phyloP scores from a whole-genome alignment of 2,113 vertebrate species.

The Hyperoodon ampullatus region DNA sequence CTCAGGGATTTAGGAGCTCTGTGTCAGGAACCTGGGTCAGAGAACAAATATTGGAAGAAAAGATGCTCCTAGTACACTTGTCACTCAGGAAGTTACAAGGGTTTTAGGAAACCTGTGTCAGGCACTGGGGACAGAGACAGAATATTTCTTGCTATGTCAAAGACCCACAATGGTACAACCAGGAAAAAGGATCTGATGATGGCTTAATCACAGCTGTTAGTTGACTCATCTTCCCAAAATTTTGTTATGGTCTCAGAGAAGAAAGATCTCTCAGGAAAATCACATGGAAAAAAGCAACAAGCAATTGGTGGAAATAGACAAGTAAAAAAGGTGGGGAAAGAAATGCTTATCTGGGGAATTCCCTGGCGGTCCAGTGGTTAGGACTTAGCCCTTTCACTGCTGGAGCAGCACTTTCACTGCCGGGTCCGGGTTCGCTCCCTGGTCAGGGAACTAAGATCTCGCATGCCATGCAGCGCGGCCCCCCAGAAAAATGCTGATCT shows the following conservation, averaged over 20 bases:
- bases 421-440: too few species aligned
- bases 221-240: not conserved
- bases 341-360: too few species aligned
- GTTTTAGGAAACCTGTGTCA: not conserved
- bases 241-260: not conserved
- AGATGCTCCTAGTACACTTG: too few species aligned
- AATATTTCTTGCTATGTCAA: not conserved
- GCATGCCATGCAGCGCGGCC: too few species aligned
- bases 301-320: not conserved
- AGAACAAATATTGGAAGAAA: not conserved
- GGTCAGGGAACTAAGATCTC: too few species aligned
- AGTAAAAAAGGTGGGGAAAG: not conserved
- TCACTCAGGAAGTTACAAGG: not conserved
- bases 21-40: not conserved
- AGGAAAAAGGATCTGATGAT: not conserved
- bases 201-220: not conserved
- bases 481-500: too few species aligned
- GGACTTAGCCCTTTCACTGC: too few species aligned
- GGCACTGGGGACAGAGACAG: not conserved
- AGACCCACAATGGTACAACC: not conserved
- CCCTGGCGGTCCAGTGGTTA: too few species aligned
- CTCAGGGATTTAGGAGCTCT: not conserved
- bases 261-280: not conserved
- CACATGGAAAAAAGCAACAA: not conserved
- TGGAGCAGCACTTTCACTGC: too few species aligned